Evolutionary conservation across 2,888 invertebrate species (phyloP), one percentile per base, ranked within the genome.

Genomic region (Malthinus seriepunctatus): DNA sequence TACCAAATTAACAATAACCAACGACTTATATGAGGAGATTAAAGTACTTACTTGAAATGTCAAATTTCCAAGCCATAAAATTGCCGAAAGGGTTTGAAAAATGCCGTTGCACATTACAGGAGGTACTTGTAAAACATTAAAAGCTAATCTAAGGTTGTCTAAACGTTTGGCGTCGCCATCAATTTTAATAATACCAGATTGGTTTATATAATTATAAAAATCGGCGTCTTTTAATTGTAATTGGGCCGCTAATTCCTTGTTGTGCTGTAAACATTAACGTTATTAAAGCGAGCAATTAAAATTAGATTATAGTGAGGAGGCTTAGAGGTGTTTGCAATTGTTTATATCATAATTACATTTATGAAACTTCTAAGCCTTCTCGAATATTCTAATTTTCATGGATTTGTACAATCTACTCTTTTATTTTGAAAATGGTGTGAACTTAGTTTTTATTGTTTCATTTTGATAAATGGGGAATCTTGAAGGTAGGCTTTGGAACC

Each of bases 41-140:
- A 7, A 23, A 23, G 6, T 23, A 8, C 42, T 38, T 69, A 86
- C 86, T 81, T 88, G 86, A 75, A 95, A 95, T 67, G 84, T 86
- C 63, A 95, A 82, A 78, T 95, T 95, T 32, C 95, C 95, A 33
- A 95, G 83, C 95, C 95, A 95, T 51, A 95, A 80, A 65, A 95
- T 93, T 1, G 95, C 93, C 9, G 93, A 90, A 23, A 95, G 78
- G 6, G 93, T 92, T 73, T 91, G 88, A 74, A 94, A 94, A 64
- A 95, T 89, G 0, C 94, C 94, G 75, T 92, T 92, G 75, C 91
- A 92, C 87, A 92, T 91, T 64, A 88, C 88, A 50, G 88, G 83
- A 7, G 93, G 91, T 46, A 95, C 91, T 79, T 94, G 93, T 35
- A 95, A 81, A 37, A 95, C 93, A 14, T 92, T 93, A 75, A 95